Base-by-base conservation (phyloP, 2,113 vertebrate genomes). In the Anguilla japonica region DNA sequence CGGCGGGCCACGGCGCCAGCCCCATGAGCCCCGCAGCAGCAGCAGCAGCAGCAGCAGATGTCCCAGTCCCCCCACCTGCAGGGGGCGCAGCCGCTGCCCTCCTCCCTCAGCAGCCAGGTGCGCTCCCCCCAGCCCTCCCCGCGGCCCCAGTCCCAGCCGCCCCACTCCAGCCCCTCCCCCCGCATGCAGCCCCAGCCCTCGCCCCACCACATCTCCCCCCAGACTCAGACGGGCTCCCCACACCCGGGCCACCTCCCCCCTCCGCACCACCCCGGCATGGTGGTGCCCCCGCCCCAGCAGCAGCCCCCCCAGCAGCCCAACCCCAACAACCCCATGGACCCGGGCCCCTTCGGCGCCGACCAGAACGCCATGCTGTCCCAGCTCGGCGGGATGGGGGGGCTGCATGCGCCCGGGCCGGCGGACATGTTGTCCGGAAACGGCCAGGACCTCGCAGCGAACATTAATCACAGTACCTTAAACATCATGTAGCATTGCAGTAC, bases 161-260 rank as follows among this genome's bases (percentile, higher is more conserved):
- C 98, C 3, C 98, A 96, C 93, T 99, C 98, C 87, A 99, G 98
- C 94, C 98, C 98, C 0, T 99, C 98, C 87, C 98, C 97, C 0
- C 96, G 98, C 95, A 98, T 98, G 97, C 98, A 99, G 83, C 98
- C 98, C 85, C 98, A 99, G 90, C 97, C 97, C 89, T 99, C 98
- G 26, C 98, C 98, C 0, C 98, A 99, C 92, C 98, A 97, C 34
- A 98, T 98, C 83, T 98, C 98, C 89, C 98, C 98, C 0, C 98
- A 99, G 94, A 99, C 97, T 22, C 95, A 95, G 87, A 95, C 90
- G 26, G 98, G 97, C 85, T 99, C 98, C 18, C 98, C 98, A 0
- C 98, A 99, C 91, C 98, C 93, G 0, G 91, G 90, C 2, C 95
- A 95, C 86, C 88, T 95, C 0, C 39, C 96, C 0, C 39, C 96